Evolutionary conservation across 2,113 vertebrate species (phyloP), one percentile per base, ranked within the genome.

Genomic region (Toxotes jaculatrix): DNA sequence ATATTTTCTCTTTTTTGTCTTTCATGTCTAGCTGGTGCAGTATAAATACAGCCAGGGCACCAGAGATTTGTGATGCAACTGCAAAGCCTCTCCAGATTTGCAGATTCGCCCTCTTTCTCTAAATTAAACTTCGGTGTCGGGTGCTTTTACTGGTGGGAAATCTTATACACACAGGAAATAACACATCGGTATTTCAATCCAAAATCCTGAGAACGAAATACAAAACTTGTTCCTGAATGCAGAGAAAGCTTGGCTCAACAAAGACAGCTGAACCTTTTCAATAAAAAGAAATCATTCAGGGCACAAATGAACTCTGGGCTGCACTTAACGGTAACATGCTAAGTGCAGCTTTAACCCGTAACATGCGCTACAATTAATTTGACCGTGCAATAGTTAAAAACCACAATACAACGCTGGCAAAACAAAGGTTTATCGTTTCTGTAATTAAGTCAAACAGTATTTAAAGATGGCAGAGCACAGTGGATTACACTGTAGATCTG

Each of bases 401-500:
- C 80, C 71, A 23, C 34, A 60, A 66, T 62, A 10, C 38, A 61
- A 62, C 43, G 11, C 32, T 36, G 55, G 56, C 51, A 36, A 78
- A 75, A 87, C 74, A 83, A 79, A 68, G 45, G 61, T 75, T 78
- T 45, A 31, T 70, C 77, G 69, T 74, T 68, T 80, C 53, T 38
- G 78, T 86, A 73, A 87, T 76, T 63, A 40, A 87, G 78, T 79
- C 43, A 51, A 74, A 34, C 61, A 34, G 74, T 69, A 45, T 77
- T 83, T 87, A 57, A 80, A 67, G 65, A 80, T 57, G 49, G 68
- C 70, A 68, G 81, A 40, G 81, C 66, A 59, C 79, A 90, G 77
- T 72, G 66, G 77, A 88, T 87, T 84, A 85, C 31, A 79, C 64
- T 80, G 81, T 45, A 80, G 73, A 87, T 76, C 69, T 40, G 55